A percentile compares a stretch with the other conserved stretches of the same genome.
phyloP scores from a whole-genome alignment of 2,888 invertebrate species.

The Caenorhabditis sp. region DNA sequence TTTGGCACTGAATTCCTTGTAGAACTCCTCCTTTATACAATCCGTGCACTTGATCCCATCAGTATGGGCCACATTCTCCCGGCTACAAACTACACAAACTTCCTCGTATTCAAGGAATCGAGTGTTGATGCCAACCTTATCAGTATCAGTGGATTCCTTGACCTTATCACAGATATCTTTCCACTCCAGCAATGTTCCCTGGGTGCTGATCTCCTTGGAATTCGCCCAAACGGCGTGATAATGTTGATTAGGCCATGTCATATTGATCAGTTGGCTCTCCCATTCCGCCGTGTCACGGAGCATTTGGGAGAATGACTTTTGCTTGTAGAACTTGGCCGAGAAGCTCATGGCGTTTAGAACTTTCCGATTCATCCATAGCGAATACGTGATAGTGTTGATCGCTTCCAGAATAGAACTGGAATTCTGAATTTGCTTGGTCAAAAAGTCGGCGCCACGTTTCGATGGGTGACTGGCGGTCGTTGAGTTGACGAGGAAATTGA shows the following conservation, averaged over 20 bases:
- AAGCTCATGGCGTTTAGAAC: constrained; percentile 32
- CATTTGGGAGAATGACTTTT: constrained; percentile 20
- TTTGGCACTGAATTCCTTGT: constrained; percentile 33
- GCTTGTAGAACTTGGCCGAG: constrained; percentile 13
- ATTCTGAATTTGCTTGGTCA: constrained; percentile 11
- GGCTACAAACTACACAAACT: constrained; percentile 15
- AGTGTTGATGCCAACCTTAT: neutral
- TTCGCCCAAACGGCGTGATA: constrained; percentile 40
- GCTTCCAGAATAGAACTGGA: constrained; percentile 13
- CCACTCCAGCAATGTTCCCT: constrained; percentile 35
- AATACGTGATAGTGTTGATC: constrained; percentile 20
- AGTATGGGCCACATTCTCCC: neutral
- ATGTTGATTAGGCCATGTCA: constrained; percentile 33
- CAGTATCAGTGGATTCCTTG: neutral
- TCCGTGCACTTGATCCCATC: constrained; percentile 25
- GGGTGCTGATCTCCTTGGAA: constrained; percentile 38
- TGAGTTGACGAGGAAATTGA: constrained; percentile 39
- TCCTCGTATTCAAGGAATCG: neutral
- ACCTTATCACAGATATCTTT: constrained; percentile 15
- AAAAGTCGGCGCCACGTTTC: constrained; percentile 8
- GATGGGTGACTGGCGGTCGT: constrained; percentile 25
- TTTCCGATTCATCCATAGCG: constrained; percentile 22
- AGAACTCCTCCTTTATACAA: constrained; percentile 31
- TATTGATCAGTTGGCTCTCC: constrained; percentile 25
- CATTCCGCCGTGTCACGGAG: constrained; percentile 25